These are phyloP conservation scores for Atractosteus spatula DNA, from an alignment of 2,113 vertebrate species.

Conservation along the genomic window DNA sequence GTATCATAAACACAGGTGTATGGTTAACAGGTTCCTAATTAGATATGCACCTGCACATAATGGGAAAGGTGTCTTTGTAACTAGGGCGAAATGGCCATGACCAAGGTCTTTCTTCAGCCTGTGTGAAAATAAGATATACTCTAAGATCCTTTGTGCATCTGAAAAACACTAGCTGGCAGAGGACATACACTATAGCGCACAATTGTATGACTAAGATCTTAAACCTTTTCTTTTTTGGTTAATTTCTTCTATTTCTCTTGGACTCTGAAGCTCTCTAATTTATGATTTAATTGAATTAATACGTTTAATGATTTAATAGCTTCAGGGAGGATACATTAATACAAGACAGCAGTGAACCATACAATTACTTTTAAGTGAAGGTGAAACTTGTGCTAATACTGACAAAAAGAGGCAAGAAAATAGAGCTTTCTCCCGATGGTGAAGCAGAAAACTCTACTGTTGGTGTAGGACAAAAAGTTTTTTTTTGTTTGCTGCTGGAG, in stretches of 20 bases:
- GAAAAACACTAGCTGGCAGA: not conserved
- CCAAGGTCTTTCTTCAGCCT: slow-evolving; percentile 18
- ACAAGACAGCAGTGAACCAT: slow-evolving; percentile 21
- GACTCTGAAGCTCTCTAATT: no score
- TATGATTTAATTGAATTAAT: slow-evolving; percentile 65
- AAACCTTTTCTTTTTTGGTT: no score
- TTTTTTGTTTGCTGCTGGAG: no score
- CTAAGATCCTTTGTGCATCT: not conserved
- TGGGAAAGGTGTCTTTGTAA: slow-evolving; percentile 36
- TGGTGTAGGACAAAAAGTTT: slow-evolving; percentile 9
- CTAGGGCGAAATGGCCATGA: slow-evolving; percentile 20
- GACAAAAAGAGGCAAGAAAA: slow-evolving; percentile 43
- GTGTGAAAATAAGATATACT: slow-evolving; percentile 12
- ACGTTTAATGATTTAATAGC: slow-evolving; percentile 67
- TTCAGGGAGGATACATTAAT: slow-evolving; percentile 55
- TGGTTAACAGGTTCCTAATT: slow-evolving; percentile 45
- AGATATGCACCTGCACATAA: slow-evolving; percentile 48
- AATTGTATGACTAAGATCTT: no score
- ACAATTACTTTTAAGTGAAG: slow-evolving; percentile 26
- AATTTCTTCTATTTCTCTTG: no score
- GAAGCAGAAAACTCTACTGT: no score
- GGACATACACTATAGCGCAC: not conserved
- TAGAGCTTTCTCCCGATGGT: slow-evolving; percentile 33
- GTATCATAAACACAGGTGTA: slow-evolving; percentile 39
- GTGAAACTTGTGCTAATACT: slow-evolving; percentile 39